Conservation (phyloP, 2,797 vertebrate species). For the Amblyraja radiata region DNA sequence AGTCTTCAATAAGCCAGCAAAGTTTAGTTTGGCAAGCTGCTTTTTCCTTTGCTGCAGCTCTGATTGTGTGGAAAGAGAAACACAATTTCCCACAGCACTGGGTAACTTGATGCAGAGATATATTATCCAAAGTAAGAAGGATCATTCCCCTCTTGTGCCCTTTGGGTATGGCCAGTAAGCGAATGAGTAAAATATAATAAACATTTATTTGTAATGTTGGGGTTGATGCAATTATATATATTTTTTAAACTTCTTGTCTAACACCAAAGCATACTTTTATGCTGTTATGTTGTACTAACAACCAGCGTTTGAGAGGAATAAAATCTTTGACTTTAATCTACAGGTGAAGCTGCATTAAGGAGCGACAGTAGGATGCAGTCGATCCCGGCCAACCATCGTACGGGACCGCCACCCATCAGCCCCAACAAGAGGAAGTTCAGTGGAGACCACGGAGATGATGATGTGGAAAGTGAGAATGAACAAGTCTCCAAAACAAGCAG, state of each 20-base stretch:
- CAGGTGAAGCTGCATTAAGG: slow-evolving; percentile 90
- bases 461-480: slow-evolving; percentile 83
- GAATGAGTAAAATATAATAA: background rate
- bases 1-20: slow-evolving; percentile 13
- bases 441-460: slow-evolving; percentile 78
- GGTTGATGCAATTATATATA: background rate
- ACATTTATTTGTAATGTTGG: background rate
- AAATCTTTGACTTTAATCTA: background rate
- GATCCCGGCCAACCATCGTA: slow-evolving; percentile 79
- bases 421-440: slow-evolving; percentile 91
- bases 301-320: background rate
- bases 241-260: no score
- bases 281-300: background rate
- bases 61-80: slow-evolving; percentile 20
- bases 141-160: background rate
- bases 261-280: background rate
- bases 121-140: background rate
- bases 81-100: slow-evolving; percentile 9
- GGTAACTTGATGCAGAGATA: background rate
- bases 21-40: slow-evolving; percentile 33
- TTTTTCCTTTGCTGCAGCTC: slow-evolving; percentile 22
- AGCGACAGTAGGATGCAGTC: slow-evolving; percentile 87
- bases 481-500: slow-evolving; percentile 92
- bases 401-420: slow-evolving; percentile 91
- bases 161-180: background rate